Base-by-base conservation (phyloP, 1,140 invertebrate species). In the Drosophila neocordata region DNA sequence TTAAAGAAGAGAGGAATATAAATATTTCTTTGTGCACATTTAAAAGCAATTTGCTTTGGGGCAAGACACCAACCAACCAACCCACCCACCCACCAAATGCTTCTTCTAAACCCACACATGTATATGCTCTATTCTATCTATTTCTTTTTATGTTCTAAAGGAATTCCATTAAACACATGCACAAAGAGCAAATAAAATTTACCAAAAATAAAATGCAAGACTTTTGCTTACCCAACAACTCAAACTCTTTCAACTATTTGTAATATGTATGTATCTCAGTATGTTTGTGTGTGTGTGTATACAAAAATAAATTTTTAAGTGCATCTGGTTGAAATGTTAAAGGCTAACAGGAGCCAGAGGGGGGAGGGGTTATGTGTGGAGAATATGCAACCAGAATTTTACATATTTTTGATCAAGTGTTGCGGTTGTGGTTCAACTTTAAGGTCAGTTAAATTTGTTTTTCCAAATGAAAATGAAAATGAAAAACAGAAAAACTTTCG, bases 301-400 rank as follows among this genome's bases (percentile, higher is more conserved):
- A 9, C 31, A 34, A 62, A 87, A 85, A 81, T 84, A 81, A 74
- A 74, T 82, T 85, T 77, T 75, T 82, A 87, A 82, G 22, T 87
- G 78, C 62, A 51, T 67, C 69, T 83, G 77, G 81, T 82, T 34
- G 77, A 71, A 81, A 71, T 79, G 87, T 78, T 81, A 78, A 71
- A 65, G 63, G 67, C n/a, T n/a, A n/a, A n/a, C n/a, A n/a, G n/a
- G n/a, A n/a, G n/a, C 74, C 18, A 59, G 56, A 69, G 55, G 38
- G 34, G 38, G 58, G 52, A 35, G 20, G 1, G 12, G 48, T 55
- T 55, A 55, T 44, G 13, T 15, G 7, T 20, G 41, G 15, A 15
- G 41, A 8, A 6, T 8, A 15, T 44, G 24, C 24, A 6, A 44
- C 41, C 8, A 11, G 15, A 20, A 8, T 15, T 48, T 11, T 48